Percentiles rank a stretch among this genome's conserved stretches.
phyloP scores from a whole-genome alignment of 2,797 vertebrate genomes.

The Lateolabrax maculatus region DNA sequence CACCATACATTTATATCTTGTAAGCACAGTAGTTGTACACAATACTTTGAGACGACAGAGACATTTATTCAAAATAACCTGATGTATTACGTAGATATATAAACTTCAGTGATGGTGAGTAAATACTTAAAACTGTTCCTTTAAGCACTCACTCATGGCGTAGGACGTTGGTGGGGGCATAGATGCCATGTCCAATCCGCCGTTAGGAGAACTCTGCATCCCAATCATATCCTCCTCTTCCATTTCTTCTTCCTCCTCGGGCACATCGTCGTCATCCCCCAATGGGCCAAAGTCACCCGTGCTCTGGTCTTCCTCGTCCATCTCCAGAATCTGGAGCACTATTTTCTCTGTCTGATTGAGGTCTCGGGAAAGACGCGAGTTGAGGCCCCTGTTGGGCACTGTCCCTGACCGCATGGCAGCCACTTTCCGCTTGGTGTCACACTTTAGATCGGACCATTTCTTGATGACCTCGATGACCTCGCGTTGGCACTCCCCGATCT shows the following conservation, averaged over 20 bases:
- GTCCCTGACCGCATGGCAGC: conserved; percentile 80
- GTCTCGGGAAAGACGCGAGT: conserved; percentile 77
- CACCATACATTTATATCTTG: not conserved
- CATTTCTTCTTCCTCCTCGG: conserved; percentile 82
- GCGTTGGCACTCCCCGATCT: conserved; percentile 86
- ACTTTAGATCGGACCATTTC: conserved; percentile 88
- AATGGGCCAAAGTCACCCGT: conserved; percentile 60
- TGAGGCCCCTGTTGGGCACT: conserved; percentile 72
- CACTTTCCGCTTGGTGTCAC: conserved; percentile 88
- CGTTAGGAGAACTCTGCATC: conserved; percentile 80
- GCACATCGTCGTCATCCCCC: conserved; percentile 80
- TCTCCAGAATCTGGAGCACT: conserved; percentile 86
- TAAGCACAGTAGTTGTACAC: not conserved
- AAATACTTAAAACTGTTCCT: not conserved
- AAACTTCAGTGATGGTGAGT: not conserved
- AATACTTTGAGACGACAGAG: not conserved
- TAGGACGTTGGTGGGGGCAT: conserved; percentile 69
- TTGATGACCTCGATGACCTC: conserved; percentile 88
- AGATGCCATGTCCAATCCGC: conserved; percentile 62
- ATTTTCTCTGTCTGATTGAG: conserved; percentile 85
- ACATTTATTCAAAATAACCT: not conserved
- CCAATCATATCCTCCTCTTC: conserved; percentile 82
- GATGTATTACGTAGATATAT: not conserved
- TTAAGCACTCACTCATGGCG: conserved; percentile 41
- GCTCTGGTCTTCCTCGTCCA: conserved; percentile 74